Evolutionary conservation across 2,113 vertebrate genomes (phyloP).

Genomic region (Danio rerio): DNA sequence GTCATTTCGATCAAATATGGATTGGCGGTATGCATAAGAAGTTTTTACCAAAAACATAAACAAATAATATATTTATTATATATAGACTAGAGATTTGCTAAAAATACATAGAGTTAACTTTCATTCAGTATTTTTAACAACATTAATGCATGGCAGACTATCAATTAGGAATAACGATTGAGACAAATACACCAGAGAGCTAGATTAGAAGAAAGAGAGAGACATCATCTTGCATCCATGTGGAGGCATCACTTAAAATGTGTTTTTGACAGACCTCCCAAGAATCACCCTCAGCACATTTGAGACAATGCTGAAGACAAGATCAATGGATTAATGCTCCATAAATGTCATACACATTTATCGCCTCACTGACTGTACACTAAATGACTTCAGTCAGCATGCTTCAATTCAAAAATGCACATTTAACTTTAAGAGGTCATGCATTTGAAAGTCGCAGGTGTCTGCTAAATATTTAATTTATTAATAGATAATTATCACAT

Average conservation of each 20-base stretch:
- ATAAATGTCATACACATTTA: not conserved
- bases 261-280: constrained; percentile 28
- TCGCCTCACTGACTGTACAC: not conserved
- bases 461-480: too few relatives aligned
- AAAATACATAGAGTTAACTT: too few relatives aligned
- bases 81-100: too few relatives aligned
- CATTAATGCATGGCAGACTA: not conserved
- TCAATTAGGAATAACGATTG: not conserved
- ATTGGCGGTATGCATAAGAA: too few relatives aligned
- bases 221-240: constrained; percentile 13
- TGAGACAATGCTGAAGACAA: not conserved
- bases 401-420: too few relatives aligned
- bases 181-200: not conserved
- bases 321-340: constrained; percentile 23
- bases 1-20: not conserved
- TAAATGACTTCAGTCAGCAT: not conserved
- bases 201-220: constrained; percentile 6
- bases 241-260: not conserved
- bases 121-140: too few relatives aligned
- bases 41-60: too few relatives aligned
- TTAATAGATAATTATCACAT: too few relatives aligned
- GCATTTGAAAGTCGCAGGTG: too few relatives aligned
- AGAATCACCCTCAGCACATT: constrained; percentile 8
- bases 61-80: too few relatives aligned
- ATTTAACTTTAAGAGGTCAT: too few relatives aligned